Conservation (phyloP, 1,140 invertebrate species). For the Sitobion miscanthi region DNA sequence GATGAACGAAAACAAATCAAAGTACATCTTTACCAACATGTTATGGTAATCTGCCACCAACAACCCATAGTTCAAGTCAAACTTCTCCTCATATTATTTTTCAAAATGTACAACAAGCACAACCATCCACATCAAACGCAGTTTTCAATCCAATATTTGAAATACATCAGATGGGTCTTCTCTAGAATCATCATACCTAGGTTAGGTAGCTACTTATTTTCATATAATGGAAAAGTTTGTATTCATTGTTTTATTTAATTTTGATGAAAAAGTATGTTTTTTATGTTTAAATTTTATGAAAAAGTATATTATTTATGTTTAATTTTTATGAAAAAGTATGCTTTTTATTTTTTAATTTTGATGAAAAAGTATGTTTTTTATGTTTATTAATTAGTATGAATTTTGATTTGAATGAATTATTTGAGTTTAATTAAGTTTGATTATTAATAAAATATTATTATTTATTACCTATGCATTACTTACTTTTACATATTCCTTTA, state of each 20-base stretch:
- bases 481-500: constrained; percentile 60
- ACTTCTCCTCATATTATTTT: too few species aligned
- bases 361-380: background rate
- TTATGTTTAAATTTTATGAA: background rate
- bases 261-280: background rate
- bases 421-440: too few species aligned
- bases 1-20: too few species aligned
- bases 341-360: background rate
- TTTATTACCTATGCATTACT: constrained; percentile 14
- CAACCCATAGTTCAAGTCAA: too few species aligned
- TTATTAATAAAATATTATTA: constrained; percentile 21
- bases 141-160: background rate
- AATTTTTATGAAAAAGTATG: background rate
- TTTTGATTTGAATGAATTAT: too few species aligned
- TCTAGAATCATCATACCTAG: constrained; percentile 2
- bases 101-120: too few species aligned
- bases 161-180: constrained; percentile 17
- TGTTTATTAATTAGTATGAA: too few species aligned
- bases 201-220: background rate
- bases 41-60: too few species aligned
- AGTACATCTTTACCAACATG: too few species aligned
- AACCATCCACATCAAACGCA: background rate
- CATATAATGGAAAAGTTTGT: background rate
- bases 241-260: background rate
- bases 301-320: background rate